Conservation (phyloP, 2,113 vertebrate species). For the Dunckerocampus dactyliophorus region DNA sequence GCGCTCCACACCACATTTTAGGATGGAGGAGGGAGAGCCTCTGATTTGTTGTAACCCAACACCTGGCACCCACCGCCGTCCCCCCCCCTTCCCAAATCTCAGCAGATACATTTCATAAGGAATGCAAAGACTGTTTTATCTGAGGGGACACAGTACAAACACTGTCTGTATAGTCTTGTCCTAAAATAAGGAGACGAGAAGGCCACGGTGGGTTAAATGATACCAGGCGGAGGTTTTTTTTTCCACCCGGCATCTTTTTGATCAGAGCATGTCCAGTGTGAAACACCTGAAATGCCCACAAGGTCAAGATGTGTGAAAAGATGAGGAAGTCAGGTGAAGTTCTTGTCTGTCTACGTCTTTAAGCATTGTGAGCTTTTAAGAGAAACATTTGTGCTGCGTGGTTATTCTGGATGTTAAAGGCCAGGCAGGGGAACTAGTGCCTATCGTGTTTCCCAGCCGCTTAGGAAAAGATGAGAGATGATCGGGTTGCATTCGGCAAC, state of each 20-base stretch:
- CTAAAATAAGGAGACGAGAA: slow-evolving; percentile 71
- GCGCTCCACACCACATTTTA: neutral
- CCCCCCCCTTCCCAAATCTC: slow-evolving; percentile 69
- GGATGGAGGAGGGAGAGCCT: slow-evolving; percentile 57
- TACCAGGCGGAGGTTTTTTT: slow-evolving; percentile 38
- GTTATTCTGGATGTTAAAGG: slow-evolving; percentile 39
- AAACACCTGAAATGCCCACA: slow-evolving; percentile 36
- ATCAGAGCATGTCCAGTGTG: slow-evolving; percentile 22
- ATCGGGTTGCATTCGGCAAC: slow-evolving; percentile 25
- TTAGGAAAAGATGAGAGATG: slow-evolving; percentile 21
- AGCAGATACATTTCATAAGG: slow-evolving; percentile 71
- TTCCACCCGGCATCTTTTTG: slow-evolving; percentile 61
- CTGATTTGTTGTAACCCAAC: slow-evolving; percentile 71
- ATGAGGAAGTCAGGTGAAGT: neutral
- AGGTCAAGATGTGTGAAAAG: slow-evolving; percentile 3
- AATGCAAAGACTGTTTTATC: slow-evolving; percentile 73
- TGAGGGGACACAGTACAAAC: slow-evolving; percentile 64
- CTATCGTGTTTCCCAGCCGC: slow-evolving; percentile 28
- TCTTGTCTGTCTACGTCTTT: neutral
- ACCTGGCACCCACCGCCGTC: slow-evolving; percentile 70
- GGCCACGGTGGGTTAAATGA: slow-evolving; percentile 46
- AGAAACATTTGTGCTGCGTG: slow-evolving; percentile 41
- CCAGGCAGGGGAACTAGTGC: slow-evolving; percentile 28
- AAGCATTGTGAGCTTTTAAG: slow-evolving; percentile 12
- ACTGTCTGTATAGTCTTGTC: slow-evolving; percentile 62